Percentiles rank a stretch among this genome's conserved stretches.
Evolutionary conservation across 2,113 vertebrate genomes (phyloP).

Genomic region (Chloebia gouldiae): DNA sequence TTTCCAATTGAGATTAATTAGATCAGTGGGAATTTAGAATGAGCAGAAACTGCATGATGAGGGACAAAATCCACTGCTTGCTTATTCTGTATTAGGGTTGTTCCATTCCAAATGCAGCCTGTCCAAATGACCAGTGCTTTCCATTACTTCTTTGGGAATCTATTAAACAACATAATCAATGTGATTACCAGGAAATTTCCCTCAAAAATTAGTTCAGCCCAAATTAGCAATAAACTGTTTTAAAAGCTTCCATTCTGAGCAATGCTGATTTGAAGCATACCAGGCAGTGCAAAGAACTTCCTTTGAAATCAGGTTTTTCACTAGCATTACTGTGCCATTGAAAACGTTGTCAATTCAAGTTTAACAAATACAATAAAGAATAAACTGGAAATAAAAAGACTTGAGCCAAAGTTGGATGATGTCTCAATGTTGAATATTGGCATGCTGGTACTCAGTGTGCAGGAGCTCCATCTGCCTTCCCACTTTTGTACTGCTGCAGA

Average conservation of each 20-base stretch:
- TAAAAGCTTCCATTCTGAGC: neutral
- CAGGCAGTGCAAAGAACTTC: neutral
- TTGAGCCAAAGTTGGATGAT: neutral
- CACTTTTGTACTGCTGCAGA: slow-evolving; percentile 21
- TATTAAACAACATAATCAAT: neutral
- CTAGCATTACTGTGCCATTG: neutral
- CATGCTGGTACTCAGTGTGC: neutral
- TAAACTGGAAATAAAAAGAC: neutral
- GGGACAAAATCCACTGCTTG: neutral
- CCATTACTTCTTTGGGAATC: neutral
- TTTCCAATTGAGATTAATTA: slow-evolving; percentile 30
- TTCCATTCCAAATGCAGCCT: neutral
- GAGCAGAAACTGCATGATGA: slow-evolving; percentile 7
- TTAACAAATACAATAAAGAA: neutral
- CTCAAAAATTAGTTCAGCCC: neutral
- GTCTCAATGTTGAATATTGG: neutral
- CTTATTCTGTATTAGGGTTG: neutral
- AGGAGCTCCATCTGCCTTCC: slow-evolving; percentile 58
- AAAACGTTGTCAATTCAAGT: neutral
- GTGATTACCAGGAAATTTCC: neutral
- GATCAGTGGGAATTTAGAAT: slow-evolving; percentile 5
- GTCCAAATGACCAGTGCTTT: neutral
- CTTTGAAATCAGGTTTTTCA: neutral
- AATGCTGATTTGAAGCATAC: neutral
- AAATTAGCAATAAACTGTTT: neutral